Base-by-base conservation (phyloP, 2,888 invertebrate genomes). In the Nemotelus pantherinus region DNA sequence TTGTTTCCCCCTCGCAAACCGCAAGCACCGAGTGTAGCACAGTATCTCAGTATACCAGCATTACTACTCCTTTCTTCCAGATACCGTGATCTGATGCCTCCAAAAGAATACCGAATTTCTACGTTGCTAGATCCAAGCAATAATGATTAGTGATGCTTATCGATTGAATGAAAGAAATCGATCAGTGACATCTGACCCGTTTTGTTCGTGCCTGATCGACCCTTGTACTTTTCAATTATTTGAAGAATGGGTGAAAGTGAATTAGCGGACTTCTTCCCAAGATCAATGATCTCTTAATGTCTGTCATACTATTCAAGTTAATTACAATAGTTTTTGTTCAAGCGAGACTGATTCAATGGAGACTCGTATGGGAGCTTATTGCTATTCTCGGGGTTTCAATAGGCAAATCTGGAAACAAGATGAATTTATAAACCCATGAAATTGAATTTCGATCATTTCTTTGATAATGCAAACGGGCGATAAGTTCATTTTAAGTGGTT, bases 141-240 rank as follows among this genome's bases (percentile, higher is more conserved):
- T 48, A 74, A 50, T 74, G 74, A 74, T 74, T 74, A 60, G 63
- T 74, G 74, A 74, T 74, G 74, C 74, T 63, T 74, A 74, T 74
- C 74, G 63, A 74, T 74, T 74, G 60, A 74, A 74, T 63, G 74
- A 50, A 50, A 63, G 60, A 63, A 74, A 74, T 74, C 74, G 74
- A 74, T 60, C 63, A 74, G 60, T 74, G 74, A 74, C 74, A 74
- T 74, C 63, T 74, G 74, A 74, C 74, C 74, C 60, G 74, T 74
- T 74, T 74, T 74, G 60, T 72, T 47, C 58, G 57, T 74, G 3
- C 41, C 39, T 50, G 45, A 48, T 43, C 39, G 43, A 70, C 70
- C 55, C 70, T 60, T 74, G 50, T 60, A 48, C 9, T 74, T 74
- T 74, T 74, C 74, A 74, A 74, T 74, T 74, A 74, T 43, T 63